These are phyloP conservation scores for Tragopan temminckii DNA, from an alignment of 2,797 vertebrate species.

Conservation along the genomic window DNA sequence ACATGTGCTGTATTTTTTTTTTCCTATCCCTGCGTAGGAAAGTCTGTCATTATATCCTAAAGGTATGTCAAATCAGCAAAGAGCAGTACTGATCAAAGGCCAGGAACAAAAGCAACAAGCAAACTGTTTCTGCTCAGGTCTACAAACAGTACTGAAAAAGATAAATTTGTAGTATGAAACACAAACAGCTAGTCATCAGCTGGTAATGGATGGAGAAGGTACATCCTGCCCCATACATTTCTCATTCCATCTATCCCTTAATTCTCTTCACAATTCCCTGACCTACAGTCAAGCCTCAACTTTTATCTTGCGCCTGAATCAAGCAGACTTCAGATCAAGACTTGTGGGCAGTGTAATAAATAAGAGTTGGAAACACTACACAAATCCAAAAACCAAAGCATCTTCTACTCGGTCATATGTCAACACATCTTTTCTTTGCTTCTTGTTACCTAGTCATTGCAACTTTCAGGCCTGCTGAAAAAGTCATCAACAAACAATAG, in stretches of 20 bases:
- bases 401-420: not conserved
- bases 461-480: not conserved
- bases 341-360: not conserved
- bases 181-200: not conserved
- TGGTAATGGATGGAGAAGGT: not conserved
- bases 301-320: not conserved
- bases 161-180: not conserved
- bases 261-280: not conserved
- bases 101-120: not conserved
- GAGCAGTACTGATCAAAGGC: not conserved
- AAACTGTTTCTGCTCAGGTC: not conserved
- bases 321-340: not conserved
- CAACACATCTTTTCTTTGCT: not conserved
- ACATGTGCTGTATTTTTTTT: too few species aligned
- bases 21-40: not conserved
- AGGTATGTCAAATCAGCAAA: not conserved
- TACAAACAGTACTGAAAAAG: not conserved
- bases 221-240: not conserved
- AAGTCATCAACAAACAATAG: not conserved
- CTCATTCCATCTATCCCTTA: not conserved
- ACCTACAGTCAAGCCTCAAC: not conserved
- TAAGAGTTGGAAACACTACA: not conserved
- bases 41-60: not conserved
- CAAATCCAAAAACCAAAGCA: not conserved
- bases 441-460: not conserved